Evolutionary conservation across 2,888 invertebrate species (phyloP).

Genomic region (Rapana venosa): DNA sequence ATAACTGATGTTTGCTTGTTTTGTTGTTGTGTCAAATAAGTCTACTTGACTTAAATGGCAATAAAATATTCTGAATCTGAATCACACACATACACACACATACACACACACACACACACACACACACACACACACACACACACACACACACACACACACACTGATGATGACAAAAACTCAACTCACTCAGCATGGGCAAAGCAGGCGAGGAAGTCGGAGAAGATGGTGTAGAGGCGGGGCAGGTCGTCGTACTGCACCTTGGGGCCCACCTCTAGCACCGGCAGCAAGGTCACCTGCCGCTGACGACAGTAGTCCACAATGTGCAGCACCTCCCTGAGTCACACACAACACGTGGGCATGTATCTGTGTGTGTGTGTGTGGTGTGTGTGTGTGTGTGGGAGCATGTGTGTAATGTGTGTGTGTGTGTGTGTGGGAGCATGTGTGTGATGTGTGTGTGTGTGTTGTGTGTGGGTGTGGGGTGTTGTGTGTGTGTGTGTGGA

Average conservation of each 20-base stretch:
- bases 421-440: no score
- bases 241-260: slow-evolving; percentile 80
- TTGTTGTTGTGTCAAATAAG: no score
- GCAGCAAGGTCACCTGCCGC: slow-evolving; percentile 81
- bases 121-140: background rate
- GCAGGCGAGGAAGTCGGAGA: slow-evolving; percentile 81
- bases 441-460: no score
- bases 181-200: slow-evolving; percentile 81
- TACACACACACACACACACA: background rate
- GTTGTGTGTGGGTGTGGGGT: no score
- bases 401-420: no score
- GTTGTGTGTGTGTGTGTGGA: no score
- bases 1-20: no score
- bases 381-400: no score
- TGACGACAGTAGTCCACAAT: slow-evolving; percentile 82
- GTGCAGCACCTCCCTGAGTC: slow-evolving; percentile 81
- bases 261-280: slow-evolving; percentile 81
- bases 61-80: no score
- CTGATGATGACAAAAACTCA: background rate
- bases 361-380: no score
- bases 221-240: slow-evolving; percentile 80
- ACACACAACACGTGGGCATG: slow-evolving; percentile 35
- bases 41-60: no score
- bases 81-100: background rate
- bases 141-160: slow-evolving; percentile 6